Conservation (phyloP, 2,797 vertebrate genomes). For the Capromys pilorides region DNA sequence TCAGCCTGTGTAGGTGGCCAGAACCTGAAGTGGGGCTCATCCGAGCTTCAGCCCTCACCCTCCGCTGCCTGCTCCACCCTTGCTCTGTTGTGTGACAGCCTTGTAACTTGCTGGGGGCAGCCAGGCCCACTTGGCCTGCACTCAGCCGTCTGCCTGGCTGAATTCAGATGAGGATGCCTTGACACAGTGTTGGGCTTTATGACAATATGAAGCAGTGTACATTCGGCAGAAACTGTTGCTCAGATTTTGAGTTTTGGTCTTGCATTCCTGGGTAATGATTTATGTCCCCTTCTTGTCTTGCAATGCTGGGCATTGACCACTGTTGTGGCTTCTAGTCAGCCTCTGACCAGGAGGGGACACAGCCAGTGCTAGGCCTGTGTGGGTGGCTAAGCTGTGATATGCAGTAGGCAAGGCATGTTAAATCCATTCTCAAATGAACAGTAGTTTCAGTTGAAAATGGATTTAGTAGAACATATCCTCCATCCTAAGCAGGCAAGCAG, state of each 20-base stretch:
- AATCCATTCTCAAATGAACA: neutral
- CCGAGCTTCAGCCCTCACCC: neutral
- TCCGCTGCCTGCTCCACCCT: rapidly evolving
- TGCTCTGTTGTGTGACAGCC: neutral
- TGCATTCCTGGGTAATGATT: neutral
- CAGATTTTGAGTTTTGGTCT: neutral
- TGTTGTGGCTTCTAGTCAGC: neutral
- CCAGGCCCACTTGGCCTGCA: neutral
- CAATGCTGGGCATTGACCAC: neutral
- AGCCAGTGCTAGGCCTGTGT: neutral
- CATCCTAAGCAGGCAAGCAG: too few relatives aligned
- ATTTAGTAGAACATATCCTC: neutral
- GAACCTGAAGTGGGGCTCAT: neutral
- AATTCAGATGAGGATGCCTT: too few relatives aligned
- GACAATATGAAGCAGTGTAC: too few relatives aligned
- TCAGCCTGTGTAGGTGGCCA: neutral
- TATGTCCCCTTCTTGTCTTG: neutral
- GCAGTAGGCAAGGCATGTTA: neutral
- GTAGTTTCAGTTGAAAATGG: too few relatives aligned
- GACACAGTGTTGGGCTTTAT: too few relatives aligned
- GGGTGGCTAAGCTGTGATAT: neutral
- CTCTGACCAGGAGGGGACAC: too few relatives aligned
- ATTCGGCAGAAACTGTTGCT: neutral
- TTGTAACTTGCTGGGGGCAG: neutral
- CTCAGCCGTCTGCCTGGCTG: rapidly evolving